Percentiles rank a stretch among this genome's conserved stretches.
Conservation (phyloP, 1,140 invertebrate species). For the Drosophila obscura region DNA sequence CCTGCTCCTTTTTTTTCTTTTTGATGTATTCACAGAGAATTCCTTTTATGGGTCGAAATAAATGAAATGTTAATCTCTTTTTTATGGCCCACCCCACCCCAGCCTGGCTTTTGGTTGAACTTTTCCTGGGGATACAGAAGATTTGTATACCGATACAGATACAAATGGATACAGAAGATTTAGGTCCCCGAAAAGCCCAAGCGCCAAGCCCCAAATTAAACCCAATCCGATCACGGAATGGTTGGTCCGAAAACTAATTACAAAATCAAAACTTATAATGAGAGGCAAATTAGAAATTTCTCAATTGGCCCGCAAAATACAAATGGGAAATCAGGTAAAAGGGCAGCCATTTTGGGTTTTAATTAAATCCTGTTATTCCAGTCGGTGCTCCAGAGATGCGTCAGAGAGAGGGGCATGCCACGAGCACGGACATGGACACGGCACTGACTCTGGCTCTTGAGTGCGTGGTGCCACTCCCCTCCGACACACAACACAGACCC, state of each 20-base stretch:
- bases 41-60: conserved; percentile 62
- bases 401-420: conserved; percentile 14
- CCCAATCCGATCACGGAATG: conserved; percentile 10
- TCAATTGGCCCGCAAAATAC: conserved; percentile 47
- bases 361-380: conserved; percentile 70
- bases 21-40: conserved; percentile 69
- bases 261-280: conserved; percentile 76
- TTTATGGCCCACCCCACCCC: conserved; percentile 29
- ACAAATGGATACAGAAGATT: conserved; percentile 16
- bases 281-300: conserved; percentile 66
- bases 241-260: conserved; percentile 63
- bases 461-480: conserved; percentile 7
- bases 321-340: conserved; percentile 53
- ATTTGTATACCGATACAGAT: too few species aligned
- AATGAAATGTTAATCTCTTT: conserved; percentile 59
- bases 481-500: conserved; percentile 24
- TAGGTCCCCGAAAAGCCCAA: neutral
- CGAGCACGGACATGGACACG: too few species aligned
- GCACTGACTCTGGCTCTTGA: conserved; percentile 43
- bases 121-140: conserved; percentile 7
- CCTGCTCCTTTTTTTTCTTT: conserved; percentile 41
- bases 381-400: conserved; percentile 17
- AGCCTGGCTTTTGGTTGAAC: conserved; percentile 8
- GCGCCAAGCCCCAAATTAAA: conserved; percentile 19
- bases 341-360: conserved; percentile 66